phyloP scores from a whole-genome alignment of 53 echinoderm and acorn worm species.

The Apostichopus leukothele region DNA sequence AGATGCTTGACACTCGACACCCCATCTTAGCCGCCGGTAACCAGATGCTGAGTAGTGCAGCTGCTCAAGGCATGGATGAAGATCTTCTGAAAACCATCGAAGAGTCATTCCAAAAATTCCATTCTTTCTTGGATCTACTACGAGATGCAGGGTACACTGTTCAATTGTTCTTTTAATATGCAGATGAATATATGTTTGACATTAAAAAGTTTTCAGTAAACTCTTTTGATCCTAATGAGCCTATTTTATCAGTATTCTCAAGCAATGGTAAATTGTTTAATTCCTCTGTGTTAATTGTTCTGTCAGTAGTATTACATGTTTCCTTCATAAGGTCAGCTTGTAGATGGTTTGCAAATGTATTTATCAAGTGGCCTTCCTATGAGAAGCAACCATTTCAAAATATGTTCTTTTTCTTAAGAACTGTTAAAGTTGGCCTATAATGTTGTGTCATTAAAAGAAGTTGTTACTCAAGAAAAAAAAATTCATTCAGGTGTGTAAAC shows the following conservation, averaged over 20 bases:
- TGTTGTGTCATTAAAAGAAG: no score
- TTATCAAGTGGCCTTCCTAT: not conserved
- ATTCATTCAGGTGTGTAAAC: no score
- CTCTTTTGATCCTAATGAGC: no score
- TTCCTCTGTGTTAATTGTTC: no score
- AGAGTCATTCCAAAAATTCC: slow-evolving; percentile 90
- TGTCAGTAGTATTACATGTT: no score
- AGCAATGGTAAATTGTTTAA: no score
- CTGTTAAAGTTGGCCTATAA: not conserved
- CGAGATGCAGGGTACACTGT: slow-evolving; percentile 87
- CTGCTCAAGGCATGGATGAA: slow-evolving; percentile 62
- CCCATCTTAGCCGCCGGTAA: slow-evolving; percentile 48
- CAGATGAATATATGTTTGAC: no score
- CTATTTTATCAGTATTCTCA: no score
- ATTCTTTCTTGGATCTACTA: slow-evolving; percentile 85
- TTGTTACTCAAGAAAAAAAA: no score
- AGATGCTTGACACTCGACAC: slow-evolving; percentile 66
- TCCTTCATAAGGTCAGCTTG: no score
- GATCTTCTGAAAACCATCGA: slow-evolving; percentile 86
- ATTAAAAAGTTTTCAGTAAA: no score
- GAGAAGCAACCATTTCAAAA: not conserved
- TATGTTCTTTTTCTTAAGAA: not conserved
- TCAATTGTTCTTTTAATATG: not conserved
- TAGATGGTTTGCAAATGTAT: no score
- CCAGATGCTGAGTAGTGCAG: not conserved